phyloP scores from a whole-genome alignment of 1,140 invertebrate genomes.

The Megalopta genalis region DNA sequence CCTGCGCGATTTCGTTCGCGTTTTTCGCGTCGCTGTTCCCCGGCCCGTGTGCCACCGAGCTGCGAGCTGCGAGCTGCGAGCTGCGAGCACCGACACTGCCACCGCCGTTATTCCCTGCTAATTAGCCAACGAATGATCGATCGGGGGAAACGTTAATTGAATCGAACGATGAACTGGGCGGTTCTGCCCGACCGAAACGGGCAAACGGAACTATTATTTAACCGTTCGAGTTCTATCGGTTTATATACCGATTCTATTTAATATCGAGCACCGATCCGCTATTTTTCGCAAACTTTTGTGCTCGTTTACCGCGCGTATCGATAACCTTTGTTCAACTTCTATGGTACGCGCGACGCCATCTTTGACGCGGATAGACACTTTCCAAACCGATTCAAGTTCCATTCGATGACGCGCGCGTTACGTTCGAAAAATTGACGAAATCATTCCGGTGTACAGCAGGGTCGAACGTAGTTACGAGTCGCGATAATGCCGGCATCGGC shows the following conservation, averaged over 20 bases:
- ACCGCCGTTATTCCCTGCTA: slow-evolving; percentile 5
- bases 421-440: too few species aligned
- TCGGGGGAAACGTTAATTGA: slow-evolving; percentile 9
- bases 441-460: too few species aligned
- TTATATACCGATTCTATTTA: neutral
- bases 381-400: neutral
- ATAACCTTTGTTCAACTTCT: neutral
- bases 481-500: too few species aligned
- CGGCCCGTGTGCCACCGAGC: neutral
- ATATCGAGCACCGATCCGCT: neutral
- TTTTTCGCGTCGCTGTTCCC: neutral
- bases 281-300: too few species aligned
- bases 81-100: neutral
- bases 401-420: too few species aligned
- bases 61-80: too few species aligned
- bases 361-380: neutral
- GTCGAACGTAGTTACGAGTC: too few species aligned
- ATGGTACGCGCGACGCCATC: neutral
- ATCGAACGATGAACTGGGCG: slow-evolving; percentile 1
- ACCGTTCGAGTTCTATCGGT: neutral
- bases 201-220: neutral
- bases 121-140: slow-evolving; percentile 15
- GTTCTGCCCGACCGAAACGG: neutral
- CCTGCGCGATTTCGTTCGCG: slow-evolving; percentile 19
- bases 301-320: too few species aligned